phyloP scores from a whole-genome alignment of 2,113 vertebrate genomes.

The Spheniscus mendiculus region DNA sequence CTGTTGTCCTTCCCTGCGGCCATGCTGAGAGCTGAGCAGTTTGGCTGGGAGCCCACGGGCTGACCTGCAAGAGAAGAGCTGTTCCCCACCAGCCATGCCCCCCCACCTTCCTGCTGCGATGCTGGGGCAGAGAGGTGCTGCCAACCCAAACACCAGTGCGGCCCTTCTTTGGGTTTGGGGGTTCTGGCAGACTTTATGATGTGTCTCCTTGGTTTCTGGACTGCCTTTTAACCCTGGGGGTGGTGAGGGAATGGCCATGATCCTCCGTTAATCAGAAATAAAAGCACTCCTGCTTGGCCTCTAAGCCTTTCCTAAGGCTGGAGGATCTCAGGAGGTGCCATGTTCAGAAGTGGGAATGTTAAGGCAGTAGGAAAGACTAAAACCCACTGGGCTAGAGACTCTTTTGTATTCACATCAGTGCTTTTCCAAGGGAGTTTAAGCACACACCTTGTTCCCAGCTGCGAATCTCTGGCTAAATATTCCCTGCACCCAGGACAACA shows the following conservation, averaged over 20 bases:
- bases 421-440: neutral
- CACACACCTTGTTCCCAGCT: neutral
- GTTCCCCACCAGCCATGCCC: neutral
- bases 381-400: neutral
- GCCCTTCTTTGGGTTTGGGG: neutral
- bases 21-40: neutral
- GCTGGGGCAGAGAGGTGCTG: neutral
- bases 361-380: neutral
- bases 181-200: neutral
- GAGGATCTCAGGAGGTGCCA: neutral
- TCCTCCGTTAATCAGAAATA: neutral
- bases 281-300: neutral
- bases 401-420: neutral
- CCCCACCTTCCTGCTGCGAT: neutral
- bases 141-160: neutral
- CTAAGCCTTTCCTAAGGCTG: neutral
- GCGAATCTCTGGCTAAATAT: neutral
- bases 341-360: neutral
- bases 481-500: neutral
- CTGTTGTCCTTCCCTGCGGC: rapidly evolving
- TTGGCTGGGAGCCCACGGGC: neutral
- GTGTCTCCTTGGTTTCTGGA: neutral
- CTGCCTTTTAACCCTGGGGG: neutral
- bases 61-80: neutral
- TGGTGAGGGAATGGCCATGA: neutral